Percentiles rank a stretch among this genome's conserved stretches.
These are phyloP conservation scores for Lepus townsendii DNA, from an alignment of 2,797 vertebrate genomes.

Conservation along the genomic window DNA sequence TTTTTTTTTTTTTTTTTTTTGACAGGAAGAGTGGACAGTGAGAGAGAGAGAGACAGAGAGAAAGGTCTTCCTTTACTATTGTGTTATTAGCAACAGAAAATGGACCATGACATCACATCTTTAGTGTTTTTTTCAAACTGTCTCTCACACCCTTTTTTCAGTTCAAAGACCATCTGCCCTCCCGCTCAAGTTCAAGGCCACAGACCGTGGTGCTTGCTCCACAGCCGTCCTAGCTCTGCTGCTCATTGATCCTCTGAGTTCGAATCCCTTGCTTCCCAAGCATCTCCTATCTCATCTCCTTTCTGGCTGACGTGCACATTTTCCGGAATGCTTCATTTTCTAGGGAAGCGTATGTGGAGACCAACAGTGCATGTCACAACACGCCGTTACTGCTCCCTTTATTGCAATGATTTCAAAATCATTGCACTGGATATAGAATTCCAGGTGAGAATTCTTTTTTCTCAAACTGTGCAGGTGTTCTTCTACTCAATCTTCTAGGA, in stretches of 20 bases:
- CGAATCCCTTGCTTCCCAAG: background rate
- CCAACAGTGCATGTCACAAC: background rate
- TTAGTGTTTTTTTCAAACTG: background rate
- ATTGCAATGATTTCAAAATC: no score
- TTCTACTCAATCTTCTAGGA: background rate
- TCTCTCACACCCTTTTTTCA: background rate
- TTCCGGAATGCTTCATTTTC: constrained; percentile 5
- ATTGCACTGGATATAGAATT: background rate
- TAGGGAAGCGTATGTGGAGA: background rate
- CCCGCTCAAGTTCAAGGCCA: background rate
- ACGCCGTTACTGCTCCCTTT: background rate
- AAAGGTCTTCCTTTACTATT: no score
- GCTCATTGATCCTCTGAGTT: background rate
- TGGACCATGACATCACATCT: background rate
- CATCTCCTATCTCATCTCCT: background rate
- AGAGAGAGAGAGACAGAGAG: no score
- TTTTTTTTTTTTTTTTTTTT: no score
- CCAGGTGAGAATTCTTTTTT: background rate
- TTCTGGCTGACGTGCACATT: background rate
- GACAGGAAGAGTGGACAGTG: no score
- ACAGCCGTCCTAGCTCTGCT: background rate
- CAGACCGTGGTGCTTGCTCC: background rate
- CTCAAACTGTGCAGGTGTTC: background rate
- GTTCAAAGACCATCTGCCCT: background rate
- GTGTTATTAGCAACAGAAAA: background rate